These are phyloP conservation scores for Ennomos erosarius DNA, from an alignment of 2,888 invertebrate genomes.

Conservation along the genomic window DNA sequence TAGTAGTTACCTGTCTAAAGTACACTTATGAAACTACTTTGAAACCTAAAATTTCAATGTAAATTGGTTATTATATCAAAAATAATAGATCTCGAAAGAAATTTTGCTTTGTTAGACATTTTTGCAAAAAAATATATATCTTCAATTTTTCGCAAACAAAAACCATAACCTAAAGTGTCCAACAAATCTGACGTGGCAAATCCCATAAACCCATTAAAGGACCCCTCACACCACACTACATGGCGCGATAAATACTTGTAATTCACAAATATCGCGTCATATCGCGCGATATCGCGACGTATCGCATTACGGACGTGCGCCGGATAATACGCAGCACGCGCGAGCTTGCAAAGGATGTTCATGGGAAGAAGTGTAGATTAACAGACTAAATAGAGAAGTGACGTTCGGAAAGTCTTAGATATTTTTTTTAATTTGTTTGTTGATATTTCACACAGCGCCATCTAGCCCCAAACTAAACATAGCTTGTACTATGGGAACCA, in stretches of 20 bases:
- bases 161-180: constrained; percentile 48
- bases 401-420: neutral
- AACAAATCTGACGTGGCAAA: constrained; percentile 60
- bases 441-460: too few relatives aligned
- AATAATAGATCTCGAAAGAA: neutral
- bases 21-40: too few relatives aligned
- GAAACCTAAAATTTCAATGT: too few relatives aligned
- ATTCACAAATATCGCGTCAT: constrained; percentile 73
- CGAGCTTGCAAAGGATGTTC: constrained; percentile 73
- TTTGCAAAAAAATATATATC: too few relatives aligned
- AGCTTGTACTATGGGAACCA: too few relatives aligned
- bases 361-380: constrained; percentile 41
- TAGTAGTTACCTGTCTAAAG: too few relatives aligned
- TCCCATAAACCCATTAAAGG: constrained; percentile 68
- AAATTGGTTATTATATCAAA: too few relatives aligned
- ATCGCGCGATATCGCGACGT: constrained; percentile 39
- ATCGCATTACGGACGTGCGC: constrained; percentile 58
- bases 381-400: constrained; percentile 43
- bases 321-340: constrained; percentile 81
- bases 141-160: constrained; percentile 8
- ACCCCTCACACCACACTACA: constrained; percentile 61
- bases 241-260: constrained; percentile 79
- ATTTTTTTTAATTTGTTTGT: too few relatives aligned
- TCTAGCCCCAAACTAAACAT: too few relatives aligned
- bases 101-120: too few relatives aligned